Percentiles rank a stretch among this genome's conserved stretches.
Evolutionary conservation across 2,888 invertebrate genomes (phyloP).

Genomic region (Megaustenia siamemsis): DNA sequence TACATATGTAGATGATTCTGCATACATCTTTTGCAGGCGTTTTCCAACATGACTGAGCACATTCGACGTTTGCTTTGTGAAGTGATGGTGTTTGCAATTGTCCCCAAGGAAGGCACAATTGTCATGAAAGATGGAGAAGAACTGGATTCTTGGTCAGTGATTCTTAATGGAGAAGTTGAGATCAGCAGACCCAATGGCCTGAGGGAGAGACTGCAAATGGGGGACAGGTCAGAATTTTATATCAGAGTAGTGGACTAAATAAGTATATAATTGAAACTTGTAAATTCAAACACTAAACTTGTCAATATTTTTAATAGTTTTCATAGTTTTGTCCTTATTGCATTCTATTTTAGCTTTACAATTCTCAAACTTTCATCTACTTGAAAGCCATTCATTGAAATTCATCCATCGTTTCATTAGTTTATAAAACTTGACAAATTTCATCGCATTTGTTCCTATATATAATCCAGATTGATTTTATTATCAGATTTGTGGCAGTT

Average conservation of each 20-base stretch:
- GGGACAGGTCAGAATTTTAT: constrained; percentile 84
- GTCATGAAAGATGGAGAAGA: constrained; percentile 99
- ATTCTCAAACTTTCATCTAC: no score
- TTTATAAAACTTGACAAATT: not conserved
- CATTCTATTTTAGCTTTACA: not conserved
- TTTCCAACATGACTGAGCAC: constrained; percentile 97
- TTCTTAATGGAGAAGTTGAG: constrained; percentile 98
- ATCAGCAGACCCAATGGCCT: constrained; percentile 89
- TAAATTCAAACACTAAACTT: no score
- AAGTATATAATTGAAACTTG: not conserved
- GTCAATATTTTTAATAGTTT: no score
- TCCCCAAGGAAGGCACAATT: constrained; percentile 96
- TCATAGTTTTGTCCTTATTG: not conserved
- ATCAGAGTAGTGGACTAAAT: no score
- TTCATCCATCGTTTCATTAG: no score
- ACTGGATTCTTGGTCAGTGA: constrained; percentile 98
- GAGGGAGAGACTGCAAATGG: constrained; percentile 91
- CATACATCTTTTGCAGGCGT: constrained; percentile 85
- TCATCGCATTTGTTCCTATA: not conserved
- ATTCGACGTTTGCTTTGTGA: constrained; percentile 94
- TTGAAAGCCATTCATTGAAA: no score
- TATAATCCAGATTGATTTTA: not conserved
- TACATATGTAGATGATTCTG: not conserved
- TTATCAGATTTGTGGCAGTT: not conserved
- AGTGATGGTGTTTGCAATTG: constrained; percentile 98